Evolutionary conservation across 1,140 invertebrate species (phyloP).

Genomic region (Cyphomyrmex costatus): DNA sequence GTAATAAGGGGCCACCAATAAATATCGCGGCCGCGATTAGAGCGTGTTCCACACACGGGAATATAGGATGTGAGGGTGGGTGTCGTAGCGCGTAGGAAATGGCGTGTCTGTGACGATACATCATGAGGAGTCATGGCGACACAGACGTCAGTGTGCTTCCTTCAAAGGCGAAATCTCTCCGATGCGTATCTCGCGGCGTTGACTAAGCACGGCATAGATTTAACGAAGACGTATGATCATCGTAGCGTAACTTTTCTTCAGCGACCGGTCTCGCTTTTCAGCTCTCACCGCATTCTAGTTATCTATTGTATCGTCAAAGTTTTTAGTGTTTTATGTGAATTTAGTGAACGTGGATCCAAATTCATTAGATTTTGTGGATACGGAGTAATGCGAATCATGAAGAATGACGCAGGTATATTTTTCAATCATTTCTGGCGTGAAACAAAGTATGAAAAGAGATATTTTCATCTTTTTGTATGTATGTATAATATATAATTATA

Average conservation of each 20-base stretch:
- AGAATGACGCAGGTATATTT: not conserved
- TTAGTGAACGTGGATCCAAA: not conserved
- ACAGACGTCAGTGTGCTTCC: slow-evolving; percentile 47
- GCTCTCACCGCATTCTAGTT: not conserved
- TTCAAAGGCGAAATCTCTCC: slow-evolving; percentile 54
- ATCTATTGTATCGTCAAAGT: not conserved
- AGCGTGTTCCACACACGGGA: not conserved
- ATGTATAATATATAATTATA: too few relatives aligned
- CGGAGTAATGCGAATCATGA: not conserved
- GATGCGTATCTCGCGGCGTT: slow-evolving; percentile 54
- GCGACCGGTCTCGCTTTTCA: not conserved
- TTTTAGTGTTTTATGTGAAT: slow-evolving; percentile 5
- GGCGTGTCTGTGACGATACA: slow-evolving; percentile 58
- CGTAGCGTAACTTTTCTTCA: slow-evolving; percentile 7
- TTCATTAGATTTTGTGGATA: not conserved
- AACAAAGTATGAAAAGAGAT: not conserved
- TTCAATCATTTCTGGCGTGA: not conserved
- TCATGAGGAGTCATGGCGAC: slow-evolving; percentile 48
- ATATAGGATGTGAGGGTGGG: not conserved
- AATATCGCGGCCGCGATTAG: slow-evolving; percentile 59
- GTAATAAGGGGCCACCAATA: slow-evolving; percentile 59
- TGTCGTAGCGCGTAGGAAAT: slow-evolving; percentile 34
- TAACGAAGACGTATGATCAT: slow-evolving; percentile 49
- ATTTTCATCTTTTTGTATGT: not conserved
- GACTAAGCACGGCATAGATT: slow-evolving; percentile 56